phyloP scores from a whole-genome alignment of 2,888 invertebrate genomes.

The Dastarcus helophoroides region DNA sequence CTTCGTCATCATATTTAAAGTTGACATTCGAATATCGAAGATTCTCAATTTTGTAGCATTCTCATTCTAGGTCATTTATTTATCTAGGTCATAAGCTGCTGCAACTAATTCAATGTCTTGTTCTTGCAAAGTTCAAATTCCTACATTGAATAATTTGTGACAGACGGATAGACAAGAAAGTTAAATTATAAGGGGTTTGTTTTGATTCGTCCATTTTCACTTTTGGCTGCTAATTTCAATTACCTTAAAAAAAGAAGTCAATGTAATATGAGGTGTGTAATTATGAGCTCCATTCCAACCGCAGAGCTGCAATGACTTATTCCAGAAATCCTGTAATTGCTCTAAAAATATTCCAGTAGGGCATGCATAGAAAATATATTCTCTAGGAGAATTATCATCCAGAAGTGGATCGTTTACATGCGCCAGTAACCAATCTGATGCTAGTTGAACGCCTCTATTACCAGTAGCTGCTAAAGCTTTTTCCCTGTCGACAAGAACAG shows the following conservation, averaged over 20 bases:
- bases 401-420: slow-evolving; percentile 77
- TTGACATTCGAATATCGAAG: too few species aligned
- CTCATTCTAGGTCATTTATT: too few species aligned
- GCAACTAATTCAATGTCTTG: too few species aligned
- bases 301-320: slow-evolving; percentile 57
- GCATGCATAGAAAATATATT: slow-evolving; percentile 80
- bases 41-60: too few species aligned
- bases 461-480: slow-evolving; percentile 87
- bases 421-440: slow-evolving; percentile 82
- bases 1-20: too few species aligned
- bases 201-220: too few species aligned
- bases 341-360: slow-evolving; percentile 66
- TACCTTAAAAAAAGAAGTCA: slow-evolving; percentile 83
- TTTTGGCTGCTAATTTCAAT: background rate
- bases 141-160: too few species aligned
- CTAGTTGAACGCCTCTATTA: slow-evolving; percentile 74
- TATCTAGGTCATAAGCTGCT: too few species aligned
- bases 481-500: slow-evolving; percentile 45
- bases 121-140: too few species aligned
- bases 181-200: too few species aligned
- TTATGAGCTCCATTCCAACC: slow-evolving; percentile 89
- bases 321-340: slow-evolving; percentile 66
- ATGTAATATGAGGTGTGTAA: slow-evolving; percentile 80
- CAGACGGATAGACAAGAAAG: too few species aligned
- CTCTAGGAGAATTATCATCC: slow-evolving; percentile 65